Conservation (phyloP, 1,140 invertebrate genomes). For the Platorchestia sp. region DNA sequence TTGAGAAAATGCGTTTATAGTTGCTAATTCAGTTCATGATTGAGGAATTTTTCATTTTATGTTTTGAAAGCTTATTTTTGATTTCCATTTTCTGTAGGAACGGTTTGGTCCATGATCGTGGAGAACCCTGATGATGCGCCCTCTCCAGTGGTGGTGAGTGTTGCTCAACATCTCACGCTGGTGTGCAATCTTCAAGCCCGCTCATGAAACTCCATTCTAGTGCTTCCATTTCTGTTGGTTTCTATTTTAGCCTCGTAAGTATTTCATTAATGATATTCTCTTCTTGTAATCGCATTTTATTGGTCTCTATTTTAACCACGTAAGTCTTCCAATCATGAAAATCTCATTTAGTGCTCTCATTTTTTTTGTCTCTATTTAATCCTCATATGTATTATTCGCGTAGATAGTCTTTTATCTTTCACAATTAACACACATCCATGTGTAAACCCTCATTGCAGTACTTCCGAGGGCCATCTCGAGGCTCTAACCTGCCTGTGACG, state of each 20-base stretch:
- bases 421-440: no score
- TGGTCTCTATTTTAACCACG: background rate
- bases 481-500: constrained; percentile 71
- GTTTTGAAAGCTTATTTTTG: background rate
- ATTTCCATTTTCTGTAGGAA: background rate
- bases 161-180: no score
- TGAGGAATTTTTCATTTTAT: background rate
- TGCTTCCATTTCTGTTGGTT: background rate
- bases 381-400: no score
- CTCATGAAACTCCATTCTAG: background rate
- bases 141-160: background rate
- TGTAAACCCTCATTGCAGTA: no score
- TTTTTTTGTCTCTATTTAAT: background rate
- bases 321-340: background rate
- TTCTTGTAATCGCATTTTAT: no score
- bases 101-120: background rate
- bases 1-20: background rate
- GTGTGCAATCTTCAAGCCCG: background rate
- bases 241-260: background rate
- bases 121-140: background rate
- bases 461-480: constrained; percentile 58
- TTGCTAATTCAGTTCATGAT: background rate
- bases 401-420: no score
- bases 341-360: no score
- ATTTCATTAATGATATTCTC: background rate